Percentiles rank a stretch among this genome's conserved stretches.
Conservation (phyloP, 2,797 vertebrate species). For the Podarcis lilfordi region DNA sequence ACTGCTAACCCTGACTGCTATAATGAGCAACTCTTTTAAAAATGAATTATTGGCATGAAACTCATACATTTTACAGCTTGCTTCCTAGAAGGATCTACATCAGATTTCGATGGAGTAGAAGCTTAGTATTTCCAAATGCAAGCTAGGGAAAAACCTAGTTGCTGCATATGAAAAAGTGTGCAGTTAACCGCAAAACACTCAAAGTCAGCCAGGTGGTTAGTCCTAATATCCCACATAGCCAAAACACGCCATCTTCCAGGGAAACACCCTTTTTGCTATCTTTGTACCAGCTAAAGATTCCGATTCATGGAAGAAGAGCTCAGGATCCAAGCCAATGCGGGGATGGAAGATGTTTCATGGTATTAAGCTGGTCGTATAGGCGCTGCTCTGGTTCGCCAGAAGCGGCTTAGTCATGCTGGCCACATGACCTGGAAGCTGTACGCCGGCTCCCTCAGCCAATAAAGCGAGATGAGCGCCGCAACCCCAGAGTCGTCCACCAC, state of each 20-base stretch:
- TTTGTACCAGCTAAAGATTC: neutral
- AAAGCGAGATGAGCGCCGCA: too few species aligned
- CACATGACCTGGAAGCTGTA: too few species aligned
- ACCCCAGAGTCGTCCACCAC: accelerated
- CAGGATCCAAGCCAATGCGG: neutral
- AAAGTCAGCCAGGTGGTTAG: neutral
- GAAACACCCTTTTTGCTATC: neutral
- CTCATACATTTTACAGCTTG: neutral
- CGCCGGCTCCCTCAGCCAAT: too few species aligned
- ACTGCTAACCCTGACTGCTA: conserved; percentile 33
- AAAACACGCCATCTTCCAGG: neutral
- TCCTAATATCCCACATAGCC: neutral
- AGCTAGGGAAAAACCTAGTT: neutral
- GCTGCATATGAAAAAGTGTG: neutral
- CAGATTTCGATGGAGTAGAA: neutral
- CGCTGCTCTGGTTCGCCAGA: too few species aligned
- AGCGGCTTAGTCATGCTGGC: too few species aligned
- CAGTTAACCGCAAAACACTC: neutral
- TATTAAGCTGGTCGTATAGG: neutral
- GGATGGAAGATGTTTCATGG: neutral
- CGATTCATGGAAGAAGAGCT: neutral
- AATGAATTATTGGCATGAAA: conserved; percentile 13
- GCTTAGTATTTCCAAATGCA: neutral
- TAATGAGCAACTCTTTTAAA: conserved; percentile 19
- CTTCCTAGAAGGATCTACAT: conserved; percentile 6